These are phyloP conservation scores for Rhodinocichla rosea DNA, from an alignment of 2,113 vertebrate species.

Conservation along the genomic window DNA sequence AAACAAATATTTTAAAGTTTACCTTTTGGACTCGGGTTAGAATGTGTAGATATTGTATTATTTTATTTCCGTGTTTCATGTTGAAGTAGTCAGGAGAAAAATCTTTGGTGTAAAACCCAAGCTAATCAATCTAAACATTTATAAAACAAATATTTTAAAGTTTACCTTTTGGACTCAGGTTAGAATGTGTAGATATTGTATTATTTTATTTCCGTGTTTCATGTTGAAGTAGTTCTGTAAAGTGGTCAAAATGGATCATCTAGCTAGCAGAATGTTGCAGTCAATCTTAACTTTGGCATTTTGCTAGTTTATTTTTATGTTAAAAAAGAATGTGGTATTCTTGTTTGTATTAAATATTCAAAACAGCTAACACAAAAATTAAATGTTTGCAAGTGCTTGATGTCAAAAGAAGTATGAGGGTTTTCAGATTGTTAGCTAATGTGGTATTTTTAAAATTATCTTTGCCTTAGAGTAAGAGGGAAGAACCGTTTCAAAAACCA, in stretches of 20 bases:
- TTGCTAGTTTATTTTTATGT: neutral
- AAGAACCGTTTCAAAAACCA: slow-evolving; percentile 56
- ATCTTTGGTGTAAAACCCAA: neutral
- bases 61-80: neutral
- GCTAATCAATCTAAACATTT: neutral
- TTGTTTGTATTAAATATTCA: neutral
- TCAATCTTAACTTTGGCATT: neutral
- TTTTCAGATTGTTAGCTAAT: slow-evolving; percentile 36
- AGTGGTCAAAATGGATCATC: neutral
- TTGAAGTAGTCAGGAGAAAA: neutral
- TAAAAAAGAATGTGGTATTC: neutral
- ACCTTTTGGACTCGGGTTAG: neutral
- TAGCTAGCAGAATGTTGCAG: neutral
- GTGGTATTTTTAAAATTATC: slow-evolving; percentile 59
- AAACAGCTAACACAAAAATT: neutral
- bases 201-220: neutral
- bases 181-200: neutral
- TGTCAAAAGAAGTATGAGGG: neutral
- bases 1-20: neutral
- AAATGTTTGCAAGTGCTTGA: neutral
- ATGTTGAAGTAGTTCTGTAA: neutral
- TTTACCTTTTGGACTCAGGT: neutral
- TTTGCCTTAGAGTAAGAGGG: slow-evolving; percentile 72
- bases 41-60: neutral
- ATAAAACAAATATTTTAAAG: neutral